Base-by-base conservation (phyloP, 2,113 vertebrate genomes). In the Oncorhynchus clarkii region DNA sequence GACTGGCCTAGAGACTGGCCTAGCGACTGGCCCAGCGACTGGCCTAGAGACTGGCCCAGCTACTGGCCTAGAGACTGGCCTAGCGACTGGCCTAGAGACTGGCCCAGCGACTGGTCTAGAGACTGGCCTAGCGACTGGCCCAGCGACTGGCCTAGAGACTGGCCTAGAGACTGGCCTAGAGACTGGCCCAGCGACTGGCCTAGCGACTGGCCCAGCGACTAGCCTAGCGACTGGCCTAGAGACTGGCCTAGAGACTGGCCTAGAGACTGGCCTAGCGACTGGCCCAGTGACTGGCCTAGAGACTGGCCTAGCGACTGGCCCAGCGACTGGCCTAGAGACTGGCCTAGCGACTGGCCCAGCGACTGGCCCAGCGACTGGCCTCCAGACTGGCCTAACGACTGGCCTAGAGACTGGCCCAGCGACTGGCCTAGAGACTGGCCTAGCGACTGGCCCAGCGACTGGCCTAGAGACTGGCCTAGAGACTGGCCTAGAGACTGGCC, bases 91-190 rank as follows among this genome's bases (percentile, higher is more conserved):
- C 84, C 84, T 0, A 29, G 29, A 0, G 71, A 29, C 29, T 29
- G 29, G 29, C 27, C n/a, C n/a, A n/a, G n/a, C n/a, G n/a, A n/a
- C n/a, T n/a, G n/a, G n/a, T n/a, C 27, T 0, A 29, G 27, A 0
- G 27, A 29, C 27, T 29, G 27, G 27, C 29, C 29, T 0, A 29
- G 29, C 0, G 29, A 29, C 29, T 29, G 29, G 29, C 29, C 29
- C 0, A 29, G 83, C 77, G 71, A n/a, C 67, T 67, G 73, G 78
- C 84, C 84, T 14, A 57, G 51, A 0, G 13, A 39, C 8, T 16
- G 51, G 72, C 81, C 66, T 29, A 62, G 83, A 64, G 27, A 87
- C 76, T 77, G 78, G 26, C 31, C 34, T n/a, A n/a, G n/a, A n/a
- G n/a, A n/a, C n/a, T n/a, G n/a, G n/a, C n/a, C n/a, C n/a, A 29